Conservation (phyloP, 2,797 vertebrate genomes). For the Phalanger gymnotis region DNA sequence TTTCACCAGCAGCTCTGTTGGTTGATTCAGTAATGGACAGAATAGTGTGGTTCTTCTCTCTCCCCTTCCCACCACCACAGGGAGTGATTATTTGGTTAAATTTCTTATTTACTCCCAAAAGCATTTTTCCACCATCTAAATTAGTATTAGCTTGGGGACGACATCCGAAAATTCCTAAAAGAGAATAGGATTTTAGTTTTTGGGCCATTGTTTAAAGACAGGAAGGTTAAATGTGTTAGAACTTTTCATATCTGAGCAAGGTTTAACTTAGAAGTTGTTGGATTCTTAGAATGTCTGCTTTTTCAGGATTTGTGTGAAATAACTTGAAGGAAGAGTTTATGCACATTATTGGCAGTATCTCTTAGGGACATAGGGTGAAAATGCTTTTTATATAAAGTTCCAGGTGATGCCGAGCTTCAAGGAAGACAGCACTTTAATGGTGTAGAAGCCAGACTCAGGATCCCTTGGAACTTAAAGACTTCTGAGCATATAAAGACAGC, state of each 20-base stretch:
- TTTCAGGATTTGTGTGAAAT: background rate
- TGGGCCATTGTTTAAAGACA: slow-evolving; percentile 1
- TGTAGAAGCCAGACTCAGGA: slow-evolving; percentile 10
- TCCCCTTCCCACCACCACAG: background rate
- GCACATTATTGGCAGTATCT: background rate
- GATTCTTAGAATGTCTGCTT: background rate
- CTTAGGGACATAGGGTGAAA: background rate
- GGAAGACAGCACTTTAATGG: slow-evolving; percentile 45
- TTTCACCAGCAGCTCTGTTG: background rate
- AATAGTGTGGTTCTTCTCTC: background rate
- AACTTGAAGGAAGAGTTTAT: background rate
- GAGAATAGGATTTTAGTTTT: background rate
- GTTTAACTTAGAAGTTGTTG: background rate
- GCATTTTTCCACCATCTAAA: background rate
- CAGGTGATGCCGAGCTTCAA: slow-evolving; percentile 10
- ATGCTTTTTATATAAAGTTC: slow-evolving; percentile 52
- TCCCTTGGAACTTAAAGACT: background rate
- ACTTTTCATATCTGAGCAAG: background rate
- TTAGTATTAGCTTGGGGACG: background rate
- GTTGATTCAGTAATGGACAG: background rate
- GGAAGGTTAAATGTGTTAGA: background rate
- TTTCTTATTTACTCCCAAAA: background rate
- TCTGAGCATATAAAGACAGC: background rate
- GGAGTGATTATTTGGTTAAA: background rate
- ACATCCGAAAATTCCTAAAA: background rate